These are phyloP conservation scores for Semnornis frantzii DNA, from an alignment of 2,113 vertebrate genomes.

Conservation along the genomic window DNA sequence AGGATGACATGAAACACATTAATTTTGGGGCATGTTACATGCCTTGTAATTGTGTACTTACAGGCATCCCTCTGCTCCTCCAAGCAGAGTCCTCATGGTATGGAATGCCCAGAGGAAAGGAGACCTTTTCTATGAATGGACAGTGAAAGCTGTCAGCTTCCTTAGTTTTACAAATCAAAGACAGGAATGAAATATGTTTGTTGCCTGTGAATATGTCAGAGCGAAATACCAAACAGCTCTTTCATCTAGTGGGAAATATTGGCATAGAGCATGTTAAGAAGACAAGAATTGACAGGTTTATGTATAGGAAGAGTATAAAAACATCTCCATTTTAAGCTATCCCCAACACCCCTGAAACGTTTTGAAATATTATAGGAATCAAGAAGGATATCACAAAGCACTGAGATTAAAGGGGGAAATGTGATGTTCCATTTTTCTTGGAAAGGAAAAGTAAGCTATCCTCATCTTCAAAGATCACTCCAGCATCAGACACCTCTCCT, in stretches of 20 bases:
- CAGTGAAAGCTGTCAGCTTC: neutral
- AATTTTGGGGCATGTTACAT: neutral
- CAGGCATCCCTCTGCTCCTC: neutral
- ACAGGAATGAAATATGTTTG: neutral
- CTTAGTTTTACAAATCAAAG: neutral
- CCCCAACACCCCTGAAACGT: neutral
- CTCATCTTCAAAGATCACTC: neutral
- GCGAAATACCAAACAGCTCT: neutral
- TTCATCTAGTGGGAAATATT: neutral
- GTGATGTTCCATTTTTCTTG: neutral
- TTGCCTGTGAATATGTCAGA: neutral
- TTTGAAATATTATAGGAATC: neutral
- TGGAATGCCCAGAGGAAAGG: neutral
- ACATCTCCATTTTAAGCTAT: neutral
- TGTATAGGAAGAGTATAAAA: neutral
- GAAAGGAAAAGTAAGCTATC: neutral
- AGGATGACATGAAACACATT: neutral
- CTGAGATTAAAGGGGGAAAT: neutral
- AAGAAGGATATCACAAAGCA: neutral
- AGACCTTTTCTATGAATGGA: neutral
- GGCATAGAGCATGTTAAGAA: neutral
- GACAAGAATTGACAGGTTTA: neutral
- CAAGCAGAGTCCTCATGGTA: neutral
- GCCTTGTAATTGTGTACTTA: neutral
- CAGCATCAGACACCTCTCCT: neutral